Percentiles rank a stretch among this genome's conserved stretches.
These are phyloP conservation scores for Litoditis marina DNA, from an alignment of 2,888 invertebrate species.

Conservation along the genomic window DNA sequence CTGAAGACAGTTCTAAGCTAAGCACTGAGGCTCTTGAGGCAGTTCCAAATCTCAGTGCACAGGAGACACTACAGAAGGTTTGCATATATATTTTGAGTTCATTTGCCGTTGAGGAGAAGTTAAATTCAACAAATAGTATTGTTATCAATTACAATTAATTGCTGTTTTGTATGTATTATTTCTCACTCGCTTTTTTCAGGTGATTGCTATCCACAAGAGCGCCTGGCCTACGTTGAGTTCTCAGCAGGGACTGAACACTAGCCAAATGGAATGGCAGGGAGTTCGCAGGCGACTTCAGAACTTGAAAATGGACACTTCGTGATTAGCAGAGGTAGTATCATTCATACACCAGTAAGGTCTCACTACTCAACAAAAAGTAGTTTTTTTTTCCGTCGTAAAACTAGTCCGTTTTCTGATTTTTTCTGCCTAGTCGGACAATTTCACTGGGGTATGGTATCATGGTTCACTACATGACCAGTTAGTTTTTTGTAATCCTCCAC, in stretches of 20 bases:
- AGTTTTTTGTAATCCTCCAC: too few relatives aligned
- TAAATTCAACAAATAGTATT: neutral
- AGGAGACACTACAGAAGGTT: constrained; percentile 60
- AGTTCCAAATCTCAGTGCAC: constrained; percentile 38
- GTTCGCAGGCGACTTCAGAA: constrained; percentile 25
- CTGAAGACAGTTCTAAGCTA: constrained; percentile 43
- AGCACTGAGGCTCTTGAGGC: constrained; percentile 43
- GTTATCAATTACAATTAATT: too few relatives aligned
- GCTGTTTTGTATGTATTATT: neutral
- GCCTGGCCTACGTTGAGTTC: constrained; percentile 57
- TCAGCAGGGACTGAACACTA: constrained; percentile 46
- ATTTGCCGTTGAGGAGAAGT: neutral
- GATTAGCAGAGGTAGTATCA: too few relatives aligned
- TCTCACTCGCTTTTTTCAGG: constrained; percentile 35
- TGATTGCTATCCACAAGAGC: constrained; percentile 60
- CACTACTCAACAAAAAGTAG: too few relatives aligned
- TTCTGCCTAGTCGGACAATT: too few relatives aligned
- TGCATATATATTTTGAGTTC: neutral
- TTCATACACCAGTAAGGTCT: too few relatives aligned
- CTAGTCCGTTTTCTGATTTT: too few relatives aligned
- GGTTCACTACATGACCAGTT: too few relatives aligned
- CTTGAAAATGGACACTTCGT: constrained; percentile 6
- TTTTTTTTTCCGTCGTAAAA: too few relatives aligned
- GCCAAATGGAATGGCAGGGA: constrained; percentile 52
- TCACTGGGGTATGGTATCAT: too few relatives aligned